Evolutionary conservation across 2,888 invertebrate genomes (phyloP).

Genomic region (Megaustenia siamemsis): DNA sequence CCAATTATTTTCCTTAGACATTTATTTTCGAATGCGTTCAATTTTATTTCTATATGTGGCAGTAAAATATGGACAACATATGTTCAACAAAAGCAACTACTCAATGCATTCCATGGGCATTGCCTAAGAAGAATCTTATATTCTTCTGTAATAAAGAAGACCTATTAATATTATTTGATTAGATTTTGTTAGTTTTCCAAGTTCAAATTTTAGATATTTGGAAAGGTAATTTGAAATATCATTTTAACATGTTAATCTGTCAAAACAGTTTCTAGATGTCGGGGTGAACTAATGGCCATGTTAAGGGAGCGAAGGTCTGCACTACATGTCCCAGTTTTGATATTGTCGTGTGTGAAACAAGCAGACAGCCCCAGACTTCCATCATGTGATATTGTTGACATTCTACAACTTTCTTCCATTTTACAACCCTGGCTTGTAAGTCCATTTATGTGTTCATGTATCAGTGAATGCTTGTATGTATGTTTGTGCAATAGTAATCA

Average conservation of each 20-base stretch:
- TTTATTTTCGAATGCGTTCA: too few species aligned
- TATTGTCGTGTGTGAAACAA: slow-evolving; percentile 70
- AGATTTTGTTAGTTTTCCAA: not conserved
- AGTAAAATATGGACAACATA: too few species aligned
- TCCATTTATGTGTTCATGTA: not conserved
- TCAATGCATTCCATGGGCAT: too few species aligned
- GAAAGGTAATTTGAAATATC: not conserved
- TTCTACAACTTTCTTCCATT: slow-evolving; percentile 68
- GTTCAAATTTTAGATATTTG: too few species aligned
- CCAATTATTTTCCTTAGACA: too few species aligned
- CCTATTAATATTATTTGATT: too few species aligned
- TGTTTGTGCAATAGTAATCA: too few species aligned
- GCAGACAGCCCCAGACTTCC: slow-evolving; percentile 61
- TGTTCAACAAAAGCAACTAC: too few species aligned
- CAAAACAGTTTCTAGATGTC: slow-evolving; percentile 52
- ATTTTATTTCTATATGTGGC: too few species aligned
- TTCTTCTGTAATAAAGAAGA: too few species aligned
- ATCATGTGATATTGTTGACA: slow-evolving; percentile 69
- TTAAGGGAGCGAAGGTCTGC: slow-evolving; percentile 73
- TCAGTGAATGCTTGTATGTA: too few species aligned
- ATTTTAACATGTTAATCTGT: not conserved
- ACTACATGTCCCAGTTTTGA: slow-evolving; percentile 75
- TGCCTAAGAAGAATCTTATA: too few species aligned
- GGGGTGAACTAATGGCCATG: slow-evolving; percentile 70
- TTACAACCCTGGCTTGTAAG: slow-evolving; percentile 78